phyloP scores from a whole-genome alignment of 2,797 vertebrate species.

The Vespertilio murinus region DNA sequence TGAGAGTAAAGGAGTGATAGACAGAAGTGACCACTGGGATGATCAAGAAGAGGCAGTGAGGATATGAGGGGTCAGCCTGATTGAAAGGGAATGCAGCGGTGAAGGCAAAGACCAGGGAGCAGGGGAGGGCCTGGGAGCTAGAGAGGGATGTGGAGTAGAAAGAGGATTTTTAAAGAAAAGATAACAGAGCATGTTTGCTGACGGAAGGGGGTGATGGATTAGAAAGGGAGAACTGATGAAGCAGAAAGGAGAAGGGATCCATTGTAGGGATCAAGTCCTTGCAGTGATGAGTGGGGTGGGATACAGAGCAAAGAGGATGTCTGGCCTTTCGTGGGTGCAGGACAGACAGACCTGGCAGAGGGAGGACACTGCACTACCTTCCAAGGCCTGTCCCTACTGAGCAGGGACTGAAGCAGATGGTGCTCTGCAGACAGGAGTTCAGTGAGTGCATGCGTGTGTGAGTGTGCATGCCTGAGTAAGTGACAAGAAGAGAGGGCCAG shows the following conservation, averaged over 20 bases:
- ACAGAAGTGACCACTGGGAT: not conserved
- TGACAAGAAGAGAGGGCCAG: not conserved
- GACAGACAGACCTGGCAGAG: not conserved
- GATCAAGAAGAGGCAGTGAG: not conserved
- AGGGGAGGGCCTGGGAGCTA: not conserved
- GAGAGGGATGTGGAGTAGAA: not conserved
- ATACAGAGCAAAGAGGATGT: not conserved
- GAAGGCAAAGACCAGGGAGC: not conserved
- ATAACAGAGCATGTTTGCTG: not conserved
- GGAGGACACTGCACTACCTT: not conserved
- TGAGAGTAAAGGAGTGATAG: not conserved
- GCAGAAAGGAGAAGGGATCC: not conserved
- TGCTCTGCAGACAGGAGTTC: not conserved
- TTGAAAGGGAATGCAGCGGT: not conserved
- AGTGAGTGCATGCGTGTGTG: not conserved
- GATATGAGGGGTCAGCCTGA: not conserved
- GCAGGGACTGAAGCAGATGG: not conserved
- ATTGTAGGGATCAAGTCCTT: not conserved
- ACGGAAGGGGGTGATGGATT: not conserved
- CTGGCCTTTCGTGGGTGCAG: not conserved
- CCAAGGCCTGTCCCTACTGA: not conserved
- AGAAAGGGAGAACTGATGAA: not conserved
- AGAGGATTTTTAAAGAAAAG: not conserved
- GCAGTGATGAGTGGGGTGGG: not conserved
- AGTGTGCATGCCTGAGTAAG: not conserved